A percentile compares a stretch with the other conserved stretches of the same genome.
Evolutionary conservation across 1,140 invertebrate genomes (phyloP).

Genomic region (Drosophila punjabiensis): DNA sequence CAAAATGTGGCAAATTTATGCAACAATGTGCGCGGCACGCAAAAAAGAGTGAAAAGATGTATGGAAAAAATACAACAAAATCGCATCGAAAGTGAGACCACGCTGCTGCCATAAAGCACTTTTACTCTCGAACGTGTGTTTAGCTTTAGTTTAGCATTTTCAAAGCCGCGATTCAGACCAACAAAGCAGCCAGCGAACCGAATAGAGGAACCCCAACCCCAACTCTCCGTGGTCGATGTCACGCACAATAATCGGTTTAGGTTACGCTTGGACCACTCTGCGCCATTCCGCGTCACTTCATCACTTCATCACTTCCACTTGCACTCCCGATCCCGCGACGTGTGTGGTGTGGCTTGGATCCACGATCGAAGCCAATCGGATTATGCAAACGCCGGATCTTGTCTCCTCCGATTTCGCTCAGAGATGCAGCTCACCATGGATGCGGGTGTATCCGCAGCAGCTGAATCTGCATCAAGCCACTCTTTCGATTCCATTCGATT

Average conservation of each 20-base stretch:
- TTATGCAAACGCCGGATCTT: slow-evolving; percentile 39
- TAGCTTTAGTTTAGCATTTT: slow-evolving; percentile 50
- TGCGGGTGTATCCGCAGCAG: slow-evolving; percentile 29
- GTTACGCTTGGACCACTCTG: slow-evolving; percentile 35
- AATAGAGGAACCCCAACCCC: slow-evolving; percentile 1
- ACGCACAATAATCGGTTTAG: slow-evolving; percentile 51
- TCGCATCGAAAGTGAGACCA: slow-evolving; percentile 30
- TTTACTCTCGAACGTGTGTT: slow-evolving; percentile 69
- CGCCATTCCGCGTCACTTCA: slow-evolving; percentile 8
- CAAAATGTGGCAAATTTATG: slow-evolving; percentile 38
- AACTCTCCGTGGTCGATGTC: slow-evolving; percentile 28
- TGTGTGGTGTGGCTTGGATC: slow-evolving; percentile 17
- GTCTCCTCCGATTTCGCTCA: slow-evolving; percentile 30
- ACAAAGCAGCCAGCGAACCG: slow-evolving; percentile 35
- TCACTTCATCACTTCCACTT: slow-evolving; percentile 8
- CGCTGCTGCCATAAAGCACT: slow-evolving; percentile 44
- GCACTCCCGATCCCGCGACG: slow-evolving; percentile 7
- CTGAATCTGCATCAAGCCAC: not conserved
- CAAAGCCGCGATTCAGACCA: slow-evolving; percentile 13
- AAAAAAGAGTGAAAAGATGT: slow-evolving; percentile 16
- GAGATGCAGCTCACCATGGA: slow-evolving; percentile 19
- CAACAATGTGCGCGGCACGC: slow-evolving; percentile 18
- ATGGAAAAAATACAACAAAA: slow-evolving; percentile 24
- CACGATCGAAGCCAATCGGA: slow-evolving; percentile 35
- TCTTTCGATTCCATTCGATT: slow-evolving; percentile 1